Evolutionary conservation across 2,113 vertebrate genomes (phyloP).

Genomic region (Pao palembangensis): DNA sequence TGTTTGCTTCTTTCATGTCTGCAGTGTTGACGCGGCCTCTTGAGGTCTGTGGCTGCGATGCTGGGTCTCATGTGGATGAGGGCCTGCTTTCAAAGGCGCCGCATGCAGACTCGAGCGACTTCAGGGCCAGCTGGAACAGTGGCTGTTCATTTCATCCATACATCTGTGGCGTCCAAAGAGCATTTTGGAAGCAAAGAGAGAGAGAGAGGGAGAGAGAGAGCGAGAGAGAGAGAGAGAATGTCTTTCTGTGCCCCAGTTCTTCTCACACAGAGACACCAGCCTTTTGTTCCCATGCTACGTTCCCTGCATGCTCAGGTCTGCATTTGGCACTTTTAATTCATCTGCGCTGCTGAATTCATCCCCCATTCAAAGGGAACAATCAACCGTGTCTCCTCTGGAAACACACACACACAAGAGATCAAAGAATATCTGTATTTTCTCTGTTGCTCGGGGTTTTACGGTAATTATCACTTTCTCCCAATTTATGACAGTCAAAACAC

Average conservation of each 20-base stretch:
- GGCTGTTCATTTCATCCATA: constrained; percentile 49
- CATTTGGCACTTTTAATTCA: constrained; percentile 39
- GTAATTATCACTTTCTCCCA: not conserved
- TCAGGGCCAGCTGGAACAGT: constrained; percentile 30
- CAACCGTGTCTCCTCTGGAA: constrained; percentile 12
- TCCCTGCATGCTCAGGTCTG: constrained; percentile 32
- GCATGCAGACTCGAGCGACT: constrained; percentile 38
- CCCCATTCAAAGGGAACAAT: constrained; percentile 50
- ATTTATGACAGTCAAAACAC: no score
- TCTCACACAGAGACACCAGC: constrained; percentile 40
- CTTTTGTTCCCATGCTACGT: constrained; percentile 43
- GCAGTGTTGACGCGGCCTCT: constrained; percentile 16
- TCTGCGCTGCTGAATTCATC: constrained; percentile 43
- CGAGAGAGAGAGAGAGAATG: constrained; percentile 19
- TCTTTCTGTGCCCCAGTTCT: constrained; percentile 27
- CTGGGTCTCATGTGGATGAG: constrained; percentile 39
- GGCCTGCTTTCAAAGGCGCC: constrained; percentile 38
- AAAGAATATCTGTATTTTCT: constrained; percentile 40
- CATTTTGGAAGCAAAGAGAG: constrained; percentile 38
- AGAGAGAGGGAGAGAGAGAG: constrained; percentile 21
- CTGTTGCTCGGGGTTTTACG: constrained; percentile 15
- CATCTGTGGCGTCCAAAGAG: constrained; percentile 58
- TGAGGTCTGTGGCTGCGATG: constrained; percentile 24
- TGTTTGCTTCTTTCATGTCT: constrained; percentile 23
- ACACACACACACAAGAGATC: constrained; percentile 26